Percentiles rank a stretch among this genome's conserved stretches.
phyloP scores from a whole-genome alignment of 2,797 vertebrate genomes.

The Gallinago solitaria region DNA sequence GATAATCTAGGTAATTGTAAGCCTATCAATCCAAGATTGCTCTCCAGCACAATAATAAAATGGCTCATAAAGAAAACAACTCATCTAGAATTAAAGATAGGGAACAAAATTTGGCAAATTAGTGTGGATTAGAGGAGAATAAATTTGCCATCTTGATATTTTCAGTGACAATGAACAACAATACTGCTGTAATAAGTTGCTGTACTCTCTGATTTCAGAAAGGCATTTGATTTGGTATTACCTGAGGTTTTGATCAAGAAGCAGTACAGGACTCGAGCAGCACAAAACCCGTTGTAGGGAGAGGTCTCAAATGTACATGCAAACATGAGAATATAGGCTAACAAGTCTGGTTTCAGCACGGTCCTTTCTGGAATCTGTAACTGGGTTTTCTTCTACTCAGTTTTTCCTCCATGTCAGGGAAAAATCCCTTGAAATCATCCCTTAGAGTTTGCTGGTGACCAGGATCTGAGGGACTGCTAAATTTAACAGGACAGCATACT shows the following conservation, averaged over 20 bases:
- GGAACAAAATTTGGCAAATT: neutral
- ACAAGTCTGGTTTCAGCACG: neutral
- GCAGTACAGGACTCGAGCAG: neutral
- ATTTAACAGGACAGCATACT: neutral
- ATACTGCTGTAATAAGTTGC: neutral
- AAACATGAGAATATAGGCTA: neutral
- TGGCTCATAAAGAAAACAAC: neutral
- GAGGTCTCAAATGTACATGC: neutral
- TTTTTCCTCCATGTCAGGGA: neutral
- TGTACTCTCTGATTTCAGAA: neutral
- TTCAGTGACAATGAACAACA: neutral
- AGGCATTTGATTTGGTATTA: neutral
- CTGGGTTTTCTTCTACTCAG: neutral
- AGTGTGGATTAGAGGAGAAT: neutral
- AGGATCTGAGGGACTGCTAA: neutral
- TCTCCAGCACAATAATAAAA: neutral
- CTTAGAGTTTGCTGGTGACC: neutral
- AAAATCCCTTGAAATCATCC: neutral
- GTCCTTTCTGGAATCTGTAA: neutral
- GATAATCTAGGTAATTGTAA: neutral
- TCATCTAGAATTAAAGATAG: neutral
- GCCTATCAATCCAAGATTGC: neutral
- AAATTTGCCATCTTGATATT: neutral
- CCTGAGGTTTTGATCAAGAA: neutral
- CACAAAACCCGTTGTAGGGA: accelerated